Evolutionary conservation across 2,113 vertebrate genomes (phyloP).

Genomic region (Gymnogyps californianus): DNA sequence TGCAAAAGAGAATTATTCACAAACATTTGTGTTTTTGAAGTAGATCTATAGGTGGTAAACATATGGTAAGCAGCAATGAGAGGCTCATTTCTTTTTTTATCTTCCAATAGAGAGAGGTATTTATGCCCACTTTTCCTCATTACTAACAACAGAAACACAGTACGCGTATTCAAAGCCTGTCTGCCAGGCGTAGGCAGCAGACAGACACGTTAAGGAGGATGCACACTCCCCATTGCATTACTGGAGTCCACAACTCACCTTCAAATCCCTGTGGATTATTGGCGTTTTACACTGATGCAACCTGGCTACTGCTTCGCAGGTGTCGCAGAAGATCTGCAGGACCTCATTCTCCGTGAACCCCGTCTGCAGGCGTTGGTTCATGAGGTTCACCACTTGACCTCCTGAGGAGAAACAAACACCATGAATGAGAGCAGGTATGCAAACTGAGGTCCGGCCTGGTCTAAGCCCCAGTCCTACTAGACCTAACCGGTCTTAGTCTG

Average conservation of each 20-base stretch:
- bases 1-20: not conserved
- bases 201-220: rapidly evolving
- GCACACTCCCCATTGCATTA: no score
- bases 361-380: conserved; percentile 93
- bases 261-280: conserved; percentile 93
- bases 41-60: not conserved
- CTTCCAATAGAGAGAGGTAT: not conserved
- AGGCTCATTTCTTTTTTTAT: not conserved
- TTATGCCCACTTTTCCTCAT: not conserved
- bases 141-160: not conserved
- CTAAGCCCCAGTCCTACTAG: not conserved
- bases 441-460: not conserved
- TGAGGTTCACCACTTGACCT: conserved; percentile 95
- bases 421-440: not conserved
- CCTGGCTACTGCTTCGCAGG: conserved; percentile 90
- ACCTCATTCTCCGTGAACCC: conserved; percentile 94
- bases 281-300: conserved; percentile 94
- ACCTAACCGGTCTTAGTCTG: not conserved
- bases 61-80: not conserved
- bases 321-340: conserved; percentile 95
- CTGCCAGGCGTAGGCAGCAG: not conserved
- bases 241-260: conserved; percentile 71
- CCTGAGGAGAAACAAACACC: conserved; percentile 65
- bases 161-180: not conserved
- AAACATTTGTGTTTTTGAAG: not conserved